Evolutionary conservation across 1,140 invertebrate genomes (phyloP).

Genomic region (Drosophila kohkoa): DNA sequence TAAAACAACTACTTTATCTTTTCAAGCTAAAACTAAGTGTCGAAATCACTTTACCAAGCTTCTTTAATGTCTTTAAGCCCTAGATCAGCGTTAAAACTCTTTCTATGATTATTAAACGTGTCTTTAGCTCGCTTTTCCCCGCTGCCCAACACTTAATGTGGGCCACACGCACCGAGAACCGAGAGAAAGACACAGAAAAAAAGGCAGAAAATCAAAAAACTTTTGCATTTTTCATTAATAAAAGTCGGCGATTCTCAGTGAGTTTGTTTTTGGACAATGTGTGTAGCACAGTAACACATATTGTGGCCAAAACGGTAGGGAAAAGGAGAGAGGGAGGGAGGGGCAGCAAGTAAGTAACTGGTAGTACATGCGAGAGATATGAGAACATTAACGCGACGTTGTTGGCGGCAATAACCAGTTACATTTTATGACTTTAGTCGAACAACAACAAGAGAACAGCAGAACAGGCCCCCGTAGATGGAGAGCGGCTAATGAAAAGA

Average conservation of each 20-base stretch:
- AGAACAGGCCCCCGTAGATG: slow-evolving; percentile 43
- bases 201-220: slow-evolving; percentile 56
- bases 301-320: slow-evolving; percentile 25
- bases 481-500: slow-evolving; percentile 76
- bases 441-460: slow-evolving; percentile 6
- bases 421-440: slow-evolving; percentile 74
- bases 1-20: neutral
- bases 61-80: neutral
- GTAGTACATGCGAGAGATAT: slow-evolving; percentile 58
- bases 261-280: slow-evolving; percentile 9
- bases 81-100: slow-evolving; percentile 9
- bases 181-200: slow-evolving; percentile 23
- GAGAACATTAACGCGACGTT: slow-evolving; percentile 70
- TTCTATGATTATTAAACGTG: slow-evolving; percentile 56
- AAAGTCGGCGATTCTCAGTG: slow-evolving; percentile 57
- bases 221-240: slow-evolving; percentile 82
- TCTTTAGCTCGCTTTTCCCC: slow-evolving; percentile 50
- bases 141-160: slow-evolving; percentile 46
- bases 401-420: slow-evolving; percentile 69
- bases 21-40: neutral
- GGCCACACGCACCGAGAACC: slow-evolving; percentile 58
- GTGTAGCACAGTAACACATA: slow-evolving; percentile 74
- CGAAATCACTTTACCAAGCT: neutral
- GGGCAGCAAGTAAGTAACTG: slow-evolving; percentile 5
- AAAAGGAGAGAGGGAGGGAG: neutral